Evolutionary conservation across 2,888 invertebrate species (phyloP).

Genomic region (Agriotes lineatus): DNA sequence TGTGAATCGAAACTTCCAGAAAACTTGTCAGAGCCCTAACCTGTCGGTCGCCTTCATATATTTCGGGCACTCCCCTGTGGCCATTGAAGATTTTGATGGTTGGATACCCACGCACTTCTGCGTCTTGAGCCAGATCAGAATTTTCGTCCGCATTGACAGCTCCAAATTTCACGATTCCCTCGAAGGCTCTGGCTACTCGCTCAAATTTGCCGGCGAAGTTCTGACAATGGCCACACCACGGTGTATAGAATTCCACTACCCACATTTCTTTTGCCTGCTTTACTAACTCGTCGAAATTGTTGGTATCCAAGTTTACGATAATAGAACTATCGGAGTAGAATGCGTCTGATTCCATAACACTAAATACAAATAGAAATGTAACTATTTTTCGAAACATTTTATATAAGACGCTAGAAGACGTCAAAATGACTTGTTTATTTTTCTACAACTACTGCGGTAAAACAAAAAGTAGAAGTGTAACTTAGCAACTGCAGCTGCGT

Average conservation of each 20-base stretch:
- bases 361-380: neutral
- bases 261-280: conserved; percentile 78
- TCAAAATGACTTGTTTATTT: neutral
- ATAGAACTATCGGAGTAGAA: neutral
- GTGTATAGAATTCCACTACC: conserved; percentile 94
- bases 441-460: neutral
- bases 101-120: conserved; percentile 87
- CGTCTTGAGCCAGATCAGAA: conserved; percentile 79
- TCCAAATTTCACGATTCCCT: conserved; percentile 91
- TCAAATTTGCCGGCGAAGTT: conserved; percentile 88
- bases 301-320: neutral
- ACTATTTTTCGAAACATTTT: neutral
- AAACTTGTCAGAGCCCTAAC: conserved; percentile 78
- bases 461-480: too few relatives aligned
- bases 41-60: conserved; percentile 83
- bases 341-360: neutral
- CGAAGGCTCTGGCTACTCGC: conserved; percentile 88
- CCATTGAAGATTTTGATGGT: conserved; percentile 91
- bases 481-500: too few relatives aligned
- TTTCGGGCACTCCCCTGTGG: conserved; percentile 81
- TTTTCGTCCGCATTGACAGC: conserved; percentile 90
- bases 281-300: conserved; percentile 79
- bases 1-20: neutral
- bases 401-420: neutral
- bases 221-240: conserved; percentile 93